A percentile compares a stretch with the other conserved stretches of the same genome.
These are phyloP conservation scores for Amniataba percoides DNA, from an alignment of 2,797 vertebrate species.

Conservation along the genomic window DNA sequence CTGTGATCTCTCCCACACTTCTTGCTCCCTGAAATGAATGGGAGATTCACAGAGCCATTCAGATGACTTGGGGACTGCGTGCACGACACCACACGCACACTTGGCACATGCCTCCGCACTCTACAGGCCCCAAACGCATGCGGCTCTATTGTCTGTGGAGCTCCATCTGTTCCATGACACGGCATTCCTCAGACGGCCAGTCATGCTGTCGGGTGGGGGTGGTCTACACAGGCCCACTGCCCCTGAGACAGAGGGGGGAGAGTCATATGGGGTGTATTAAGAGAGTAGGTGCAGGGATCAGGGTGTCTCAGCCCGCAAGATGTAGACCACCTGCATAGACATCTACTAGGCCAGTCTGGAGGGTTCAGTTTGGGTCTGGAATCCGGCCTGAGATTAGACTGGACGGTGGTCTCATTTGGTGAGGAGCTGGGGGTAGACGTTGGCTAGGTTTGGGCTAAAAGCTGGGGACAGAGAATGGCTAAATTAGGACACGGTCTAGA, in stretches of 20 bases:
- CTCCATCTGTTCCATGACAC: conserved; percentile 81
- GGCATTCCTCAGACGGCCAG: conserved; percentile 75
- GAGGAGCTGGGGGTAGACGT: not conserved
- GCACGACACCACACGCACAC: conserved; percentile 29
- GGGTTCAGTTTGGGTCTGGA: not conserved
- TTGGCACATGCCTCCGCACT: conserved; percentile 61
- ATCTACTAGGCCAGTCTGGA: conserved; percentile 23
- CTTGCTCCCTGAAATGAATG: conserved; percentile 5
- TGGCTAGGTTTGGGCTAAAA: not conserved
- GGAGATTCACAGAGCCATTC: not conserved
- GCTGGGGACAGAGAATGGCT: not conserved
- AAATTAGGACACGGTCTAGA: not conserved
- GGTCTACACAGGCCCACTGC: conserved; percentile 52
- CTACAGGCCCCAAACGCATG: conserved; percentile 52
- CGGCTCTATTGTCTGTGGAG: conserved; percentile 67
- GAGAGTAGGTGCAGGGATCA: conserved; percentile 28
- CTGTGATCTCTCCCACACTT: conserved; percentile 1
- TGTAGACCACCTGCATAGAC: conserved; percentile 41
- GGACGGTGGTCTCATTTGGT: not conserved
- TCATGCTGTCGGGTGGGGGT: conserved; percentile 62
- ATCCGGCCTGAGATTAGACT: not conserved
- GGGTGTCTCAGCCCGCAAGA: conserved; percentile 13
- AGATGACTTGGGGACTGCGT: not conserved
- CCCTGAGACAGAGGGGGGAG: conserved; percentile 27
- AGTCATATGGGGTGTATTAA: conserved; percentile 61